phyloP scores from a whole-genome alignment of 2,113 vertebrate species.

The Pelusios castaneus region DNA sequence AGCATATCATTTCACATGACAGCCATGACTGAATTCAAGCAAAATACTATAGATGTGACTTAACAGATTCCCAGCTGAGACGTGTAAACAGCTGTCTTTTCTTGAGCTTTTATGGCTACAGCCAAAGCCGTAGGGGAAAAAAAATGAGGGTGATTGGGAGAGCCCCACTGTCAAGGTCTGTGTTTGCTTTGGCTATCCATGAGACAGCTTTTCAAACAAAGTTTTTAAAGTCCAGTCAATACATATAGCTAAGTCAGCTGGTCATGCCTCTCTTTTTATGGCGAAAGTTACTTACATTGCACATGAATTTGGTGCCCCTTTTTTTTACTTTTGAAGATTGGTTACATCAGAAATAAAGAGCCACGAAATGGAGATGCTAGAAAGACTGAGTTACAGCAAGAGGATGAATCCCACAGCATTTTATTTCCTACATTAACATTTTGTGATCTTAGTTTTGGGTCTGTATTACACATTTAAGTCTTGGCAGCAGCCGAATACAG shows the following conservation, averaged over 20 bases:
- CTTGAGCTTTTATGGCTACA: background rate
- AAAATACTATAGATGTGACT: background rate
- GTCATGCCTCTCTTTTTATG: background rate
- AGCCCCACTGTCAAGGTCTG: background rate
- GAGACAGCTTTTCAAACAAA: constrained; percentile 4
- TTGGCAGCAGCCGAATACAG: background rate
- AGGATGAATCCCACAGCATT: background rate
- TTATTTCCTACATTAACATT: background rate
- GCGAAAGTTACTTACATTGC: background rate
- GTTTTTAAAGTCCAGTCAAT: background rate
- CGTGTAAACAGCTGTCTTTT: background rate
- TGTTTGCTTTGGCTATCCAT: background rate
- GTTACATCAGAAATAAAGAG: background rate
- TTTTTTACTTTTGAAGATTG: background rate
- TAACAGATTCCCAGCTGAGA: background rate
- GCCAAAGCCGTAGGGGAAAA: background rate
- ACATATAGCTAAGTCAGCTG: constrained; percentile 27
- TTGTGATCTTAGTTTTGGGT: background rate
- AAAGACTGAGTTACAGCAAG: constrained; percentile 22
- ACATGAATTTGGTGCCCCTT: background rate
- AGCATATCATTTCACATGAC: background rate
- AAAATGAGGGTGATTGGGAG: background rate
- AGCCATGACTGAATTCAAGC: background rate
- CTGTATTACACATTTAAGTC: background rate
- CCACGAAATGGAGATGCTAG: background rate